Evolutionary conservation across 1,140 invertebrate species (phyloP), one percentile per base, ranked within the genome.

Genomic region (Macrotrachela quadricornifera): DNA sequence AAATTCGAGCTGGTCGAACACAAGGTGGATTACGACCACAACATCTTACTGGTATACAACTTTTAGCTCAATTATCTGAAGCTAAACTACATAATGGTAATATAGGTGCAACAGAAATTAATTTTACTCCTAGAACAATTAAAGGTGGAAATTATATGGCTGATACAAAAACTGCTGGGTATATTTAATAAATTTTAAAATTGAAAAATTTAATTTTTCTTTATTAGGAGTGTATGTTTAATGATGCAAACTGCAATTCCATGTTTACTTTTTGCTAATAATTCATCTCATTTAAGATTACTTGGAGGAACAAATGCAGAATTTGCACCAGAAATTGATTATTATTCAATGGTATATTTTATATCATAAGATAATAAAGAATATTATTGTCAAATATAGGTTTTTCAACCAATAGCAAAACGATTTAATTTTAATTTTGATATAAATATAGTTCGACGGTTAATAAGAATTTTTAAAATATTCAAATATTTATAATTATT

Each of bases 301-400:
- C 74, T 73, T 57, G 86, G 86, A 11, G 86, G 86, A 14, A 91
- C 86, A 13, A 87, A 91, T 70, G 83, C 81, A 0, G 79, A 82
- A 15, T 83, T 87, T 79, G 82, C 85, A 0, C 85, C 86, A 0
- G 84, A 82, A 58, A 76, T 86, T 49, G 83, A 87, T 63, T 84
- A 82, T 65, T 59, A 30, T 30, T 30, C 21, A 4, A 30, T 30
- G 21, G 21, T 30, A 30, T 30, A 30, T 4, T 2, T 30, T 30
- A 4, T 4, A 30, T 30, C 2, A 30, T 4, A 30, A 30, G 2
- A 30, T 30, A 30, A 30, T 4, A 4, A 2, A 30, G 21, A 2
- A 30, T n/a, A 30, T 30, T 30, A 30, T 30, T 30, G 2, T 30
- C 21, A 30, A 55, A 57, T 64, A 9, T 67, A 82, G 66, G 77